phyloP scores from a whole-genome alignment of 2,113 vertebrate species.

The Sula dactylatra region DNA sequence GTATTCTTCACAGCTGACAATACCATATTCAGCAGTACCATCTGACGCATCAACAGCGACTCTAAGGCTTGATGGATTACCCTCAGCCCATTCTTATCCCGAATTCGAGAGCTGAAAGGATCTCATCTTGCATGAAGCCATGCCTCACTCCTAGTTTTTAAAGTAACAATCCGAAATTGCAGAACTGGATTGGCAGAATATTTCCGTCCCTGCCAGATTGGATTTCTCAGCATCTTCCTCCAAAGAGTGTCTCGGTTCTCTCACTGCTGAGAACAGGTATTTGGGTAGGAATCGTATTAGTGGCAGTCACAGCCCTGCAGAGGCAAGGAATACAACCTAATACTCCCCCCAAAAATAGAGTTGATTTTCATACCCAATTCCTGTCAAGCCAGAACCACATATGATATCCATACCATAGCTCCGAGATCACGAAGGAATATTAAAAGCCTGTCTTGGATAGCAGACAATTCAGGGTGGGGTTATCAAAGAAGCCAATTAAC shows the following conservation, averaged over 20 bases:
- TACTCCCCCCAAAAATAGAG: neutral
- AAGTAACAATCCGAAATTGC: neutral
- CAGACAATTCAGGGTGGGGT: neutral
- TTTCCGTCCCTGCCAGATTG: neutral
- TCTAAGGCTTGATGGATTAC: neutral
- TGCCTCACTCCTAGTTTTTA: neutral
- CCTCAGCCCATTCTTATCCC: neutral
- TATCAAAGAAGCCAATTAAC: constrained; percentile 12
- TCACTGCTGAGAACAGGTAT: neutral
- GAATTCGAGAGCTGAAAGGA: neutral
- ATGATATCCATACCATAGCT: neutral
- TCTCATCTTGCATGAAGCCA: neutral
- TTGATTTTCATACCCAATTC: neutral
- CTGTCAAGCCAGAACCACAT: neutral
- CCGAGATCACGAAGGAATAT: neutral
- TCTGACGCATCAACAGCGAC: neutral
- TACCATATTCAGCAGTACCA: neutral
- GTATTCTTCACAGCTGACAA: neutral
- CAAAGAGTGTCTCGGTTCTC: neutral
- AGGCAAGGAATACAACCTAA: neutral
- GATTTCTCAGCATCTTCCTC: neutral
- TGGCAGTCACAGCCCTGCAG: neutral
- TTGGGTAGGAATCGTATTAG: neutral
- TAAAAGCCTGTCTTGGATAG: neutral
- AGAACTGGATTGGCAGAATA: neutral